phyloP scores from a whole-genome alignment of 2,113 vertebrate genomes.

The Tachuris rubrigastra region DNA sequence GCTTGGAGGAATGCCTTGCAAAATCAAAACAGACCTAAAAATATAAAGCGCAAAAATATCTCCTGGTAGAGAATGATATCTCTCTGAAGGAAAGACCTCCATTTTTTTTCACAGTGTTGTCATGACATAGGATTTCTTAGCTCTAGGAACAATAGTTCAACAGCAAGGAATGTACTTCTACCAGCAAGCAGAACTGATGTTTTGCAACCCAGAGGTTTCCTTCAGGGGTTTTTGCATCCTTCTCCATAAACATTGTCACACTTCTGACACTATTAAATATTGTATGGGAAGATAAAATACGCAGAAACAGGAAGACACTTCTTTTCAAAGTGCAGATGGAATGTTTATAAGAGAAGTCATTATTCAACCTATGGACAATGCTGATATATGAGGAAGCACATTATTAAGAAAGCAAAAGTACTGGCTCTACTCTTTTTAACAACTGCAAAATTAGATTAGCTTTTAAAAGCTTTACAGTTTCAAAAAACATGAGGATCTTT shows the following conservation, averaged over 20 bases:
- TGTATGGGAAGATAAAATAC: neutral
- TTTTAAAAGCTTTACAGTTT: neutral
- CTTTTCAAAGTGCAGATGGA: neutral
- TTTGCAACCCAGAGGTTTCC: neutral
- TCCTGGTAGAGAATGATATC: neutral
- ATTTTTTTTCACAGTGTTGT: neutral
- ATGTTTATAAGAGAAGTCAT: neutral
- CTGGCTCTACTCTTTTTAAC: neutral
- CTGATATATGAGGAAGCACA: neutral
- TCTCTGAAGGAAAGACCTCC: neutral
- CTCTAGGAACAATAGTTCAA: neutral
- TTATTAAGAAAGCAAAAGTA: neutral
- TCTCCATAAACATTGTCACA: neutral
- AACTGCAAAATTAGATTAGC: neutral
- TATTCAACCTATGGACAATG: neutral
- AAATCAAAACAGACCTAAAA: constrained; percentile 38
- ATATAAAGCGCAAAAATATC: neutral
- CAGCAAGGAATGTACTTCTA: neutral
- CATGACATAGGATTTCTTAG: neutral
- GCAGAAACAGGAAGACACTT: neutral
- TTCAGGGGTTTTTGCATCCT: neutral
- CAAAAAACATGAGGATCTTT: neutral
- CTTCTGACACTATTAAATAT: neutral
- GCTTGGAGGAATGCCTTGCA: neutral
- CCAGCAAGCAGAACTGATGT: rapidly evolving